These are phyloP conservation scores for Apeira syringaria DNA, from an alignment of 2,888 invertebrate species.

Conservation along the genomic window DNA sequence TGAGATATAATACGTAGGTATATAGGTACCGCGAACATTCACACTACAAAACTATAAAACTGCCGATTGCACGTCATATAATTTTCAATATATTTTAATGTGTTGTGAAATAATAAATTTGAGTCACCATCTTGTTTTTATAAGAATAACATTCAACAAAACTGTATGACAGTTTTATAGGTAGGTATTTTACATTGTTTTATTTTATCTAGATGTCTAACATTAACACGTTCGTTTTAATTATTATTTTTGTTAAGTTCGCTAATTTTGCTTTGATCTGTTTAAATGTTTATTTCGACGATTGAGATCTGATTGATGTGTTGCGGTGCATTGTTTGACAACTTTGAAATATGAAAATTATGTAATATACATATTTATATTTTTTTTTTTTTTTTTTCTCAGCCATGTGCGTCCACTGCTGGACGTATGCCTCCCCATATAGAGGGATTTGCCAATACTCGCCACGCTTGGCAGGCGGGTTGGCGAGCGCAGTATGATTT, in stretches of 20 bases:
- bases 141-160: slow-evolving; percentile 50
- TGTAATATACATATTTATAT: slow-evolving; percentile 5
- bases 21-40: slow-evolving; percentile 22
- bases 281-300: slow-evolving; percentile 57
- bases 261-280: slow-evolving; percentile 82
- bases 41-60: slow-evolving; percentile 11
- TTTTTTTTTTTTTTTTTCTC: no score
- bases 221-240: slow-evolving; percentile 70
- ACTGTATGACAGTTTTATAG: slow-evolving; percentile 74
- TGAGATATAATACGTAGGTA: slow-evolving; percentile 9
- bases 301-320: slow-evolving; percentile 67
- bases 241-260: slow-evolving; percentile 64
- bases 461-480: no score
- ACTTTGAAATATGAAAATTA: slow-evolving; percentile 28
- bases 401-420: no score
- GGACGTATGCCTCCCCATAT: no score
- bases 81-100: slow-evolving; percentile 39
- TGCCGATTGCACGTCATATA: slow-evolving; percentile 15
- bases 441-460: no score
- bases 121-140: slow-evolving; percentile 54
- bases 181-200: slow-evolving; percentile 72
- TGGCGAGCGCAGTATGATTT: no score
- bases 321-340: slow-evolving; percentile 50
- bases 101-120: slow-evolving; percentile 60
- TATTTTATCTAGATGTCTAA: slow-evolving; percentile 73